Conservation (phyloP, 2,113 vertebrate genomes). For the Ovis canadensis region DNA sequence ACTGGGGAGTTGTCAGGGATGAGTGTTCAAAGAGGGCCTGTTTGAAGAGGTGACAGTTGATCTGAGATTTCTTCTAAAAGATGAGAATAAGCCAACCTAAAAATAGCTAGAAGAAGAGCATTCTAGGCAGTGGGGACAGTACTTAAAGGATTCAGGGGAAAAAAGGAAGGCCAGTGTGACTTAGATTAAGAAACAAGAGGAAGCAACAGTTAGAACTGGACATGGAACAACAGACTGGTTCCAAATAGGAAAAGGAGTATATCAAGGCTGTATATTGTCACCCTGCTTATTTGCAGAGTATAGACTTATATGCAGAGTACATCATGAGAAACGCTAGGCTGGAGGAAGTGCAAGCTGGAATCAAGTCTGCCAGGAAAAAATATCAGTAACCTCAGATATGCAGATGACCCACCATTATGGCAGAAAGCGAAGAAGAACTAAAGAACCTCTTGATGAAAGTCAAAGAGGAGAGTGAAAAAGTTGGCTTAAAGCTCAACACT, state of each 20-base stretch:
- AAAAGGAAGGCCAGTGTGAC: background rate
- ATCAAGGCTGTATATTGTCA: background rate
- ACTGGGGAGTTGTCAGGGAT: background rate
- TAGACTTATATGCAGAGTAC: background rate
- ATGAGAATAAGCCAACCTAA: background rate
- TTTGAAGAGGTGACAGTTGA: background rate
- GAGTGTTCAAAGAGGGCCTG: background rate
- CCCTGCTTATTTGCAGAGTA: background rate
- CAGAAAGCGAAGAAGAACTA: background rate
- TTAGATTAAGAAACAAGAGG: background rate
- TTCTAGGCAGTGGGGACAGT: background rate
- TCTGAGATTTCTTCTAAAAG: conserved; percentile 28
- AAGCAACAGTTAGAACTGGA: background rate
- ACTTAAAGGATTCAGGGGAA: background rate
- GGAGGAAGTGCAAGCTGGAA: background rate
- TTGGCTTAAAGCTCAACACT: background rate
- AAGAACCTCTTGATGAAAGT: background rate
- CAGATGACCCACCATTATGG: background rate
- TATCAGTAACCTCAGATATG: background rate
- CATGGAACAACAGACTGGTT: background rate
- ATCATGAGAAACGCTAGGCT: background rate
- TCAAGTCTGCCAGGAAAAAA: background rate
- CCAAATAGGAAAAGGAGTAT: background rate
- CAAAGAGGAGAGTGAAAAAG: background rate
- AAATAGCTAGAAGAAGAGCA: background rate